phyloP scores from a whole-genome alignment of 2,888 invertebrate genomes.

The Morpho achilles region DNA sequence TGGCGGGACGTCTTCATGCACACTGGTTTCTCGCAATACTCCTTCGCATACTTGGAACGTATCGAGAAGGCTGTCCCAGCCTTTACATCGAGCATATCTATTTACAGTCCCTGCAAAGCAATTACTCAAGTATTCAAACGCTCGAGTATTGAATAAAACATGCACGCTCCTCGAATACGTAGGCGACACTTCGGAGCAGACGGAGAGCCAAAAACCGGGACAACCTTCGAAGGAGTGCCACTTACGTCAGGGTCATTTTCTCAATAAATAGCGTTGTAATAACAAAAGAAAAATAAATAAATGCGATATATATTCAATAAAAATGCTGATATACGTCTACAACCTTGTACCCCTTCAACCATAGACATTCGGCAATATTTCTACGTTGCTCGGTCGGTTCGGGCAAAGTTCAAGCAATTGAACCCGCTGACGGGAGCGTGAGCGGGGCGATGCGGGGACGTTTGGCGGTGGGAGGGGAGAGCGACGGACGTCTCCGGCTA shows the following conservation, averaged over 20 bases:
- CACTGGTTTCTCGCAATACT: slow-evolving; percentile 46
- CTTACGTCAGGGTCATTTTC: slow-evolving; percentile 58
- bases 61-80: slow-evolving; percentile 75
- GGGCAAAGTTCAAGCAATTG: slow-evolving; percentile 65
- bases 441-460: slow-evolving; percentile 25
- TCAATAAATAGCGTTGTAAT: slow-evolving; percentile 63
- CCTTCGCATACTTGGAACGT: slow-evolving; percentile 43
- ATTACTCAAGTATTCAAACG: slow-evolving; percentile 56
- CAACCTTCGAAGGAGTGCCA: slow-evolving; percentile 79
- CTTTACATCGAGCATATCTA: slow-evolving; percentile 42
- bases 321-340: slow-evolving; percentile 70
- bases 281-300: slow-evolving; percentile 66
- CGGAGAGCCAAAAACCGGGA: slow-evolving; percentile 80
- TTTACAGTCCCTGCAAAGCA: slow-evolving; percentile 63
- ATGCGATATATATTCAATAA: slow-evolving; percentile 70
- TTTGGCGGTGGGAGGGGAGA: slow-evolving; percentile 39
- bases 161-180: slow-evolving; percentile 66
- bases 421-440: slow-evolving; percentile 50
- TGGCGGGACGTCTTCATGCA: slow-evolving; percentile 46
- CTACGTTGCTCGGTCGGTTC: slow-evolving; percentile 54
- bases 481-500: slow-evolving; percentile 63
- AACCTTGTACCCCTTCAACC: slow-evolving; percentile 76
- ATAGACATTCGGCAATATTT: slow-evolving; percentile 69
- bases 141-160: slow-evolving; percentile 48
- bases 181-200: slow-evolving; percentile 58